A percentile compares a stretch with the other conserved stretches of the same genome.
Evolutionary conservation across 1,140 invertebrate species (phyloP).

Genomic region (Drosophila novamexicana): DNA sequence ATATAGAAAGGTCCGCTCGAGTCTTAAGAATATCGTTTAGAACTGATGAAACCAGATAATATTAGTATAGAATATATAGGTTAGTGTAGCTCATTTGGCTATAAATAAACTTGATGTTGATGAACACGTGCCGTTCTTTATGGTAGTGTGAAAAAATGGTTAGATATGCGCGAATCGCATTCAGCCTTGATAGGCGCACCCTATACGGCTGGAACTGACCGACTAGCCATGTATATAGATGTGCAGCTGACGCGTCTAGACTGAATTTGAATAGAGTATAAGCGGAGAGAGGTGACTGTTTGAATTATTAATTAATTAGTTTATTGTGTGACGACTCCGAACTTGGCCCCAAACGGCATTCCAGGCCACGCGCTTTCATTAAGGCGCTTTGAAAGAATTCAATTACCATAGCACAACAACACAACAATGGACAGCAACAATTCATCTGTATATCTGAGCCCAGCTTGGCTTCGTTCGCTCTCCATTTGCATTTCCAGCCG

Average conservation of each 20-base stretch:
- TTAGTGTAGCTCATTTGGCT: too few relatives aligned
- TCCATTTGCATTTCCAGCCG: constrained; percentile 40
- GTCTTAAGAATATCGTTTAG: too few relatives aligned
- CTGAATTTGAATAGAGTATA: constrained; percentile 58
- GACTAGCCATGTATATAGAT: constrained; percentile 10
- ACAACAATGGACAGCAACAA: constrained; percentile 21
- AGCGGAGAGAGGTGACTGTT: constrained; percentile 32
- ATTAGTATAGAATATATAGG: too few relatives aligned
- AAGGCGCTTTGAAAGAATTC: constrained; percentile 43
- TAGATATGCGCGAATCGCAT: neutral
- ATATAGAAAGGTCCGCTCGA: too few relatives aligned
- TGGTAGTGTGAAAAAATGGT: constrained; percentile 4
- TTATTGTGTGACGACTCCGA: constrained; percentile 54
- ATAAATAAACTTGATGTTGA: neutral
- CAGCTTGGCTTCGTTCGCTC: neutral
- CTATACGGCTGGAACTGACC: constrained; percentile 7
- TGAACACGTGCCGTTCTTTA: neutral
- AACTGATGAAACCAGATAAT: too few relatives aligned
- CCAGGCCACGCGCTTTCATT: constrained; percentile 53
- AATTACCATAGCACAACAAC: constrained; percentile 55
- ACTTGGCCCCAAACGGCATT: constrained; percentile 50
- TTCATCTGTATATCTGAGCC: constrained; percentile 17
- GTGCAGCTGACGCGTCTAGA: constrained; percentile 18
- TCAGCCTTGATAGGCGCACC: constrained; percentile 16
- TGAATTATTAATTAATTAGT: constrained; percentile 74